Conservation (phyloP, 2,113 vertebrate species). For the Poeciliopsis turrubarensis region DNA sequence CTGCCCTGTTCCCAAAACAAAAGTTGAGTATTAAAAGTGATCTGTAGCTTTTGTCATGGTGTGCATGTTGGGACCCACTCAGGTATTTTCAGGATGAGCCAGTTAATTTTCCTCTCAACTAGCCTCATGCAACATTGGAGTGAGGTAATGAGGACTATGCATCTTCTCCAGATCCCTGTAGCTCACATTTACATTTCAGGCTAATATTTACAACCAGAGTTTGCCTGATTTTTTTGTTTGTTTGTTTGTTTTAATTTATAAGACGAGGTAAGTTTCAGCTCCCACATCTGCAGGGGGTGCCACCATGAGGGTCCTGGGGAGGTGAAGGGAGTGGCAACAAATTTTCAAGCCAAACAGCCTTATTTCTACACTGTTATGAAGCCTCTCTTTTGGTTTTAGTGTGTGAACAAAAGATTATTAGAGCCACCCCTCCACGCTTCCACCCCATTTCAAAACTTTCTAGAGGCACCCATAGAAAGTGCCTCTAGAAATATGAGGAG, state of each 20-base stretch:
- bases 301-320: no score
- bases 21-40: constrained; percentile 5
- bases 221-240: constrained; percentile 38
- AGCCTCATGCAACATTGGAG: constrained; percentile 26
- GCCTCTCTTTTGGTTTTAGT: background rate
- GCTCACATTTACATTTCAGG: constrained; percentile 57
- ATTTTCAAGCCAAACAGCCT: background rate
- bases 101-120: constrained; percentile 15
- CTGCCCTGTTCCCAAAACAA: background rate
- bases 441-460: background rate
- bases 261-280: constrained; percentile 63
- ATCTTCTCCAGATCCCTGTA: constrained; percentile 44
- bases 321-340: background rate
- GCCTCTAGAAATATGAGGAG: constrained; percentile 46
- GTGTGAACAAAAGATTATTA: background rate
- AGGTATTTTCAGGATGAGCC: constrained; percentile 21
- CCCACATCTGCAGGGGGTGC: background rate
- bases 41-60: constrained; percentile 10
- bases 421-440: no score
- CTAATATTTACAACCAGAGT: constrained; percentile 69
- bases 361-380: background rate
- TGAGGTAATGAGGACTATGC: constrained; percentile 56
- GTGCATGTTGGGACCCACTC: constrained; percentile 9
- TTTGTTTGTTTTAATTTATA: constrained; percentile 7
- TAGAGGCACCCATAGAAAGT: background rate